Base-by-base conservation (phyloP, 2,797 vertebrate species). In the Vireo griseus region DNA sequence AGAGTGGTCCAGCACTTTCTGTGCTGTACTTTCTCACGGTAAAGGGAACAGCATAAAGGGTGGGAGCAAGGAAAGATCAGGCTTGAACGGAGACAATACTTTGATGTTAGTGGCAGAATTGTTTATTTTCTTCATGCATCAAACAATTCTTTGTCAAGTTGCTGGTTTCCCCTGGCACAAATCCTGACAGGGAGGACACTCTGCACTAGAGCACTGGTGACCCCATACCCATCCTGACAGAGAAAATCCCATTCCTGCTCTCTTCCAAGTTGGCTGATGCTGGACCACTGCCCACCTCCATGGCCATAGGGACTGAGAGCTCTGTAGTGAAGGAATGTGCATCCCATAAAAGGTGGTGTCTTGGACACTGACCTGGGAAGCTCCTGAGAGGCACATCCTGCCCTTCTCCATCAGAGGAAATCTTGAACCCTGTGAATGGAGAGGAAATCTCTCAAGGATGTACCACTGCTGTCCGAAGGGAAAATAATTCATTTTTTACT, bases 401-500 rank as follows among this genome's bases (percentile, higher is more conserved):
- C 58, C 68, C 91, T 92, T 92, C 72, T 94, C 87, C 95, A 86
- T 31, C 85, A 88, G 66, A 94, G 96, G 96, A 96, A 96, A 54
- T 86, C 85, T 88, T 69, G 73, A 48, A 78, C 86, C 54, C 73
- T 86, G 48, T 58, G 69, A 90, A 88, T n/a, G 86, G 66, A 76
- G 87, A 94, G 95, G 92, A 96, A 95, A 78, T 92, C 79, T 89
- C 95, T 88, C 87, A 94, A 95, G 94, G 94, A 91, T 58, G 76
- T 77, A 76, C 83, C 74, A 45, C 12, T 20, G 61, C 87, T 86
- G 47, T 80, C 94, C 76, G 77, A 90, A 90, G 47, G 88, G 59
- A 88, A 92, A 86, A 88, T 1, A 81, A 72, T 55, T 87, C 0
- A 81, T 48, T 90, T 90, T 78, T 86, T 3, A 42, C 90, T 96